These are phyloP conservation scores for Megaustenia siamemsis DNA, from an alignment of 2,888 invertebrate genomes.

Conservation along the genomic window DNA sequence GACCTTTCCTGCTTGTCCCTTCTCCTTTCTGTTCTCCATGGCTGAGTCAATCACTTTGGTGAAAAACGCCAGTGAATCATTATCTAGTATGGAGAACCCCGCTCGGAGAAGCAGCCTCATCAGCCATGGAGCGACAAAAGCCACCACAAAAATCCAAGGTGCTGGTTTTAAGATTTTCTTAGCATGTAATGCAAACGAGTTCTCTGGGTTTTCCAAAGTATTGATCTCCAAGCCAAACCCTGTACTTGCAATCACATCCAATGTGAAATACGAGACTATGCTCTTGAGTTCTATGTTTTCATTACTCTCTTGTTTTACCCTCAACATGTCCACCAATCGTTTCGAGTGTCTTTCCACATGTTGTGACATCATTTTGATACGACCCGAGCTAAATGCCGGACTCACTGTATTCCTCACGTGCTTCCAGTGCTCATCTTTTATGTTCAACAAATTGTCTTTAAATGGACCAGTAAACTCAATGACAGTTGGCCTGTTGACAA, in stretches of 20 bases:
- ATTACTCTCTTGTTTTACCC: constrained; percentile 10
- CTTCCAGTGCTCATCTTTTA: constrained; percentile 46
- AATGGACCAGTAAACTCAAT: constrained; percentile 6
- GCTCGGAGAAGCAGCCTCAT: neutral
- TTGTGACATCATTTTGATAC: constrained; percentile 29
- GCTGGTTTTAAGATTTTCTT: constrained; percentile 51
- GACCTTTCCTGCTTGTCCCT: constrained; percentile 53
- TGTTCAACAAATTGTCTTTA: neutral
- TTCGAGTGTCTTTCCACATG: constrained; percentile 27
- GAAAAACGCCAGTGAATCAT: constrained; percentile 15
- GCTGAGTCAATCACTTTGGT: constrained; percentile 4
- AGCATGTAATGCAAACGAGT: constrained; percentile 60
- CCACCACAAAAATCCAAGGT: neutral
- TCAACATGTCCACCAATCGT: neutral
- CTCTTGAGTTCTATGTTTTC: constrained; percentile 31
- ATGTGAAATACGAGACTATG: constrained; percentile 5
- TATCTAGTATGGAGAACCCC: neutral
- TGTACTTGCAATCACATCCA: constrained; percentile 46
- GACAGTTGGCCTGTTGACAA: constrained; percentile 1
- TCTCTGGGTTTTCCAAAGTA: constrained; percentile 57
- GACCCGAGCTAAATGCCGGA: constrained; percentile 37
- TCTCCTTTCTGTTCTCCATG: constrained; percentile 58
- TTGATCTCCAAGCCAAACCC: constrained; percentile 27
- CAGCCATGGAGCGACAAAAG: constrained; percentile 3
- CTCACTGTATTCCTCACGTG: constrained; percentile 24